Conservation (phyloP, 2,113 vertebrate species). For the Himantopus leucocephalus region DNA sequence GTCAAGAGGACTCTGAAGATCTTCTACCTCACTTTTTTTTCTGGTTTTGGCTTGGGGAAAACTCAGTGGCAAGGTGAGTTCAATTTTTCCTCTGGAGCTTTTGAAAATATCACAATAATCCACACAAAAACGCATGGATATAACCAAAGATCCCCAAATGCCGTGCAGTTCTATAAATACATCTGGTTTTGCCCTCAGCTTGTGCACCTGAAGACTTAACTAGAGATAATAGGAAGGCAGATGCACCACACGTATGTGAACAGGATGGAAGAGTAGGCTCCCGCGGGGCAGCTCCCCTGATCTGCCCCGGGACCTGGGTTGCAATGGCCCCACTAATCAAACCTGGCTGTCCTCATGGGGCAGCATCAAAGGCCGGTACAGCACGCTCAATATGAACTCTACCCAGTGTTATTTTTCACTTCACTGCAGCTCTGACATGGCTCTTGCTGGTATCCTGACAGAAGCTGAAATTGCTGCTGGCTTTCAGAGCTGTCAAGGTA, state of each 20-base stretch:
- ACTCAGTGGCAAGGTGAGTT: conserved; percentile 1
- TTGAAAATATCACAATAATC: background rate
- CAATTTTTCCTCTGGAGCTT: background rate
- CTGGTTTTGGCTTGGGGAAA: background rate
- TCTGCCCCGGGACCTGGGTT: background rate
- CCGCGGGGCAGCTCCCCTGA: background rate
- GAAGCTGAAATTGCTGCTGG: conserved; percentile 82
- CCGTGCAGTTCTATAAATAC: background rate
- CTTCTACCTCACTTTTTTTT: background rate
- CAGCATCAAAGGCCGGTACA: background rate
- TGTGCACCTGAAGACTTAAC: background rate
- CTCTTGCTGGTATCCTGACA: conserved; percentile 74
- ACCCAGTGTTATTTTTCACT: background rate
- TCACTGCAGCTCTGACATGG: conserved; percentile 72
- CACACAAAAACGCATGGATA: background rate
- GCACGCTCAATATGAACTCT: background rate
- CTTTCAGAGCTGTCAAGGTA: conserved; percentile 81
- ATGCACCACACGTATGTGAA: background rate
- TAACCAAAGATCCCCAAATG: background rate
- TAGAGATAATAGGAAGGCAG: background rate
- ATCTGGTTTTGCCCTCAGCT: background rate
- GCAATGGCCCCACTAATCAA: background rate
- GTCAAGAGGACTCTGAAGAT: background rate
- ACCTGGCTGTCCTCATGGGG: background rate
- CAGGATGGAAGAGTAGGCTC: background rate